Evolutionary conservation across 2,113 vertebrate species (phyloP).

Genomic region (Rallus limicola): DNA sequence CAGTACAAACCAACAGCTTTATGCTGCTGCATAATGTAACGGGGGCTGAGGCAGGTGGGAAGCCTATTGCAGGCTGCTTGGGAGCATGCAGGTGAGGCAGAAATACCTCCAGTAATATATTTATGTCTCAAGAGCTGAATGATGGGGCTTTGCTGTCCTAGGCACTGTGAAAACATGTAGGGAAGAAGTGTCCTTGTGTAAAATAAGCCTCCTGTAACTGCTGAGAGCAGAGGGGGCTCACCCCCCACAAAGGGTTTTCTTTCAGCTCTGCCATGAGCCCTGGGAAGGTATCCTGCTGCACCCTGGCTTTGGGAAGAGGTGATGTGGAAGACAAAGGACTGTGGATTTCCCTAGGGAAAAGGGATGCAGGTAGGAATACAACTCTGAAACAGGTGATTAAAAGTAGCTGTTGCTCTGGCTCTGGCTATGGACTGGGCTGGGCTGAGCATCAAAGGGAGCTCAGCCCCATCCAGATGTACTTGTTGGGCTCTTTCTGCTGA

Average conservation of each 20-base stretch:
- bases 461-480: fast-evolving
- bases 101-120: not conserved
- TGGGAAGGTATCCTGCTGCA: fast-evolving
- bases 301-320: not conserved
- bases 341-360: not conserved
- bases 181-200: not conserved
- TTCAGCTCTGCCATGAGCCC: not conserved
- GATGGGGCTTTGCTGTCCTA: not conserved
- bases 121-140: not conserved
- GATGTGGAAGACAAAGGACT: not conserved
- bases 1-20: not conserved
- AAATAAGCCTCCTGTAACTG: not conserved
- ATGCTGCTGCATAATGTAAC: not conserved
- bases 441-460: not conserved
- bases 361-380: not conserved
- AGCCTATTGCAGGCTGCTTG: not conserved
- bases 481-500: fast-evolving
- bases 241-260: not conserved
- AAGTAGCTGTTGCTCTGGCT: not conserved
- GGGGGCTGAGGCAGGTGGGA: not conserved
- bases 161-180: not conserved
- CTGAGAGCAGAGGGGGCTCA: not conserved
- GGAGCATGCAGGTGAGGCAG: not conserved
- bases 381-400: not conserved
- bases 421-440: fast-evolving